Percentiles rank a stretch among this genome's conserved stretches.
Conservation (phyloP, 2,797 vertebrate genomes). For the Helarctos malayanus region DNA sequence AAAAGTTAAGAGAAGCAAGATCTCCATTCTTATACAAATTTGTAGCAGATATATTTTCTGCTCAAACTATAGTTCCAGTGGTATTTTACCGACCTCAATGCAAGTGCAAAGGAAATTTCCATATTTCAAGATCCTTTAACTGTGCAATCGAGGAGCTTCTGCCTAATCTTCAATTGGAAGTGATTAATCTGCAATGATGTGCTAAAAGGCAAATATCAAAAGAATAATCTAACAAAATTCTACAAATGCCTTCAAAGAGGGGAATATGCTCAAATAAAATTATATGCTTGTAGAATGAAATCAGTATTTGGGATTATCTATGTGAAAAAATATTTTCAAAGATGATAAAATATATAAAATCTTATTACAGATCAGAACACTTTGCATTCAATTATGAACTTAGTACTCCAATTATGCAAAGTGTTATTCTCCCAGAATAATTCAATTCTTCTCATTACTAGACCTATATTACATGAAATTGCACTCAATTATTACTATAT, state of each 20-base stretch:
- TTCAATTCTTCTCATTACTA: neutral
- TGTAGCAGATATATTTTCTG: neutral
- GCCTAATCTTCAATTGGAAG: neutral
- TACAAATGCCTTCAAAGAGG: neutral
- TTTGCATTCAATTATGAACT: neutral
- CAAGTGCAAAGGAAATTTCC: neutral
- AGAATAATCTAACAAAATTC: neutral
- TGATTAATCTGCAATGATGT: neutral
- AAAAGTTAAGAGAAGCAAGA: neutral
- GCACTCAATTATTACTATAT: neutral
- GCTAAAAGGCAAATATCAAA: neutral
- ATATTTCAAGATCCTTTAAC: neutral
- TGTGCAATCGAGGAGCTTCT: neutral
- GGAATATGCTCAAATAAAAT: neutral
- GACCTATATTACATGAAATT: neutral
- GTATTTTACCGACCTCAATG: neutral
- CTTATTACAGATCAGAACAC: neutral
- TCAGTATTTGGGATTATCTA: neutral
- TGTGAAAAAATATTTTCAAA: conserved; percentile 19
- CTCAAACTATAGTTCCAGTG: neutral
- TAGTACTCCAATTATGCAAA: neutral
- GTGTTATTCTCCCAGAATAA: neutral
- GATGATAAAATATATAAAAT: neutral
- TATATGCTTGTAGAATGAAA: neutral
- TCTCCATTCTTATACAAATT: neutral